Conservation (phyloP, 2,797 vertebrate species). For the Hippoglossus hippoglossus region DNA sequence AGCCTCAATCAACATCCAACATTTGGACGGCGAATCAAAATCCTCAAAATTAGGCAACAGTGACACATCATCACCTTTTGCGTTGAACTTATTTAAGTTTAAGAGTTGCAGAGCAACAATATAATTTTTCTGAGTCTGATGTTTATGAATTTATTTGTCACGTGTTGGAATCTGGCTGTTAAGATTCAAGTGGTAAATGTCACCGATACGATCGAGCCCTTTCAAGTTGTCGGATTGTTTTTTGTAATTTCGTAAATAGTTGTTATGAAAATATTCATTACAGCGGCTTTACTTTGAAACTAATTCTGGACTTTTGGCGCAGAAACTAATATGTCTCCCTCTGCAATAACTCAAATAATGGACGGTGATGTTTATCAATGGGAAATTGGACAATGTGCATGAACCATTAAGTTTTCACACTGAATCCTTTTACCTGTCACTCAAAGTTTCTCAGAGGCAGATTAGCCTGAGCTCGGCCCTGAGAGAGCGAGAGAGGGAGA, state of each 20-base stretch:
- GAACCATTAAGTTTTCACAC: conserved; percentile 54
- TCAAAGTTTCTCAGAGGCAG: conserved; percentile 58
- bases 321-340: not conserved
- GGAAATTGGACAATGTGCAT: conserved; percentile 50
- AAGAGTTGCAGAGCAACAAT: not conserved
- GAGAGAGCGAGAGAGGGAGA: conserved; percentile 12
- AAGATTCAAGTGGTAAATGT: not conserved
- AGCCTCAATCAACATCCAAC: conserved; percentile 3
- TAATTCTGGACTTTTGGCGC: not conserved
- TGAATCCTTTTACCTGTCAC: conserved; percentile 64
- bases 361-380: conserved; percentile 26
- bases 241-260: not conserved
- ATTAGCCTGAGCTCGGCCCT: conserved; percentile 50
- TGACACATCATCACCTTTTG: not conserved
- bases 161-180: no score
- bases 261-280: no score
- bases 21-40: conserved; percentile 13
- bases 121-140: not conserved
- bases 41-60: conserved; percentile 1
- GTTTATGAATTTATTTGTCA: not conserved
- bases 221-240: not conserved
- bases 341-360: not conserved
- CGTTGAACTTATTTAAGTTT: not conserved
- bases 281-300: no score
- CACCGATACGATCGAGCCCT: not conserved